Conservation (phyloP, 1,140 invertebrate species). For the Pseudachorutes palmiensis region DNA sequence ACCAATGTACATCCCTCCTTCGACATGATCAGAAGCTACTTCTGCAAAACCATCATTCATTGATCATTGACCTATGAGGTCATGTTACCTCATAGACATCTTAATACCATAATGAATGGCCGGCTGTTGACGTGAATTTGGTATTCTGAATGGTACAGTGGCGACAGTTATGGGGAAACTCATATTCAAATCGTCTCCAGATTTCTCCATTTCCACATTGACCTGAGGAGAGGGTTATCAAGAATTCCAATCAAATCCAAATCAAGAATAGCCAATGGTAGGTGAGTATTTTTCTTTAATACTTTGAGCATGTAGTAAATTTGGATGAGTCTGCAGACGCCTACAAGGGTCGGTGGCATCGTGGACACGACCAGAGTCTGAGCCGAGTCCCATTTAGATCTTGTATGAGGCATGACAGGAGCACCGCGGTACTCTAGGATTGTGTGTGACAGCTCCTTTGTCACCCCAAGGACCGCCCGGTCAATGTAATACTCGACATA, state of each 20-base stretch:
- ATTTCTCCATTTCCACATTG: slow-evolving; percentile 60
- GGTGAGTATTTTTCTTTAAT: too few relatives aligned
- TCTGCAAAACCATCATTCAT: slow-evolving; percentile 45
- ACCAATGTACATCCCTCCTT: slow-evolving; percentile 71
- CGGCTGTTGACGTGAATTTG: slow-evolving; percentile 57
- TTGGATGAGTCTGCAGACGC: slow-evolving; percentile 66
- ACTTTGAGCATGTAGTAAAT: slow-evolving; percentile 74
- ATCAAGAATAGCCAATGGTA: not conserved
- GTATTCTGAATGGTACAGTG: slow-evolving; percentile 68
- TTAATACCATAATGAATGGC: slow-evolving; percentile 62
- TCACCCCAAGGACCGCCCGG: slow-evolving; percentile 64
- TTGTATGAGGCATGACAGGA: slow-evolving; percentile 52
- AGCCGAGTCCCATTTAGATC: slow-evolving; percentile 54
- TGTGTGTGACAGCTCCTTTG: slow-evolving; percentile 60
- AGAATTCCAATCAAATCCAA: slow-evolving; percentile 11
- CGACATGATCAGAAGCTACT: slow-evolving; percentile 59
- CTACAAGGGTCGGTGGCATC: slow-evolving; percentile 67
- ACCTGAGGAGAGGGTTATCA: slow-evolving; percentile 50
- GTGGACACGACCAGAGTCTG: slow-evolving; percentile 62
- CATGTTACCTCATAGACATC: not conserved
- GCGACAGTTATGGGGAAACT: slow-evolving; percentile 74
- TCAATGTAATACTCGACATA: slow-evolving; percentile 74
- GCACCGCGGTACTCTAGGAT: slow-evolving; percentile 47
- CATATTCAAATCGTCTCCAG: slow-evolving; percentile 63
- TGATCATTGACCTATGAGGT: not conserved